Base-by-base conservation (phyloP, 2,888 invertebrate species). In the Sarcophaga rosellei region DNA sequence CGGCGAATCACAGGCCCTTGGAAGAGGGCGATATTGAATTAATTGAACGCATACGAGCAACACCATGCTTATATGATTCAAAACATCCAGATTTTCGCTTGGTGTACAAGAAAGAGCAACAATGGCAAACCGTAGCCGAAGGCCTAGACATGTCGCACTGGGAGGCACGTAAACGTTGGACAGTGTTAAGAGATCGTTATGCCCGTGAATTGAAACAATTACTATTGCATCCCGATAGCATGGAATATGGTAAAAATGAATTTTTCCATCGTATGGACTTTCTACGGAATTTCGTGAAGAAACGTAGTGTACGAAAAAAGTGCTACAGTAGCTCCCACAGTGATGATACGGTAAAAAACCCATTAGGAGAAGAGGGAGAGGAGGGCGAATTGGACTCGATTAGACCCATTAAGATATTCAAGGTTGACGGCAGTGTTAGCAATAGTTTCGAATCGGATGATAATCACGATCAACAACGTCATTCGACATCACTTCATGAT, bases 111-210 rank as follows among this genome's bases (percentile, higher is more conserved):
- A 93, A 93, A 87, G 91, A 92, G 45, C 90, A 92, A 85, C 91
- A 91, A 76, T 93, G 93, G 93, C 90, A 90, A 12, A 90, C 90
- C 87, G 90, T 93, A 12, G 92, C 92, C 2, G 86, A 89, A n/a
- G 81, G 88, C 53, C 78, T 92, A 6, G 89, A 89, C 5, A 90
- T 91, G 88, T 86, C 89, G 20, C 90, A 89, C 3, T 88, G 88
- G 44, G 92, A 92, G 45, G 90, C 90, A 44, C 89, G 91, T 15
- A 90, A 92, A n/a, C 90, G 93, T 3, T 94, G 94, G 93, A 93
- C 92, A 1, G 92, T 92, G 3, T 86, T 94, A 11, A 90, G 94
- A 3, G 94, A 94, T 87, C 91, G 93, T 11, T 94, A 93, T 85
- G 92, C 92, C 0, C 90, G 93, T 2, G 94, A 94, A 81, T 88